phyloP scores from a whole-genome alignment of 2,797 vertebrate species.

The Lagorchestes hirsutus region DNA sequence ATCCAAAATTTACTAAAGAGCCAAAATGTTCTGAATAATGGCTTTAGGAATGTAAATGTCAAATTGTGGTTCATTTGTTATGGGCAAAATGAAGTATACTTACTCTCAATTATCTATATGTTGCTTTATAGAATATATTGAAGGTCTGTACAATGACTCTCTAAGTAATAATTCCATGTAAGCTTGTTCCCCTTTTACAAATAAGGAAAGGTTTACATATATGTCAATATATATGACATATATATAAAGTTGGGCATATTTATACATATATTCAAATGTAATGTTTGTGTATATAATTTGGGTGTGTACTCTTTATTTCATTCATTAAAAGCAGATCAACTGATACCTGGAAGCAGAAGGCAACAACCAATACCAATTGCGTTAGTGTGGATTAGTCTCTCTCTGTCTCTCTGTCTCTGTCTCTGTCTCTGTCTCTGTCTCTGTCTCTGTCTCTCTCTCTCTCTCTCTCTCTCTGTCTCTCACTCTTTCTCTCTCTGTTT shows the following conservation, averaged over 20 bases:
- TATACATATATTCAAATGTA: background rate
- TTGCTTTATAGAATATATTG: background rate
- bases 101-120: background rate
- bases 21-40: background rate
- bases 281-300: background rate
- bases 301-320: background rate
- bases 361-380: background rate
- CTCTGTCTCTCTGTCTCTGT: too few relatives aligned
- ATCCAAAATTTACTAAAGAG: background rate
- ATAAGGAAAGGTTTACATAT: background rate
- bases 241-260: too few relatives aligned
- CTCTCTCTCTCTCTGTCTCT: too few relatives aligned
- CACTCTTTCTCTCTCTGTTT: too few relatives aligned
- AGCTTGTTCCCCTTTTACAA: background rate
- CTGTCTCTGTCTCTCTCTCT: too few relatives aligned
- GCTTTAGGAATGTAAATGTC: background rate
- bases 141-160: background rate
- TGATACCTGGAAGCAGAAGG: background rate
- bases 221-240: background rate
- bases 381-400: background rate
- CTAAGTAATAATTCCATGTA: background rate
- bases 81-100: background rate
- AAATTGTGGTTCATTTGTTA: background rate
- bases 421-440: too few relatives aligned
- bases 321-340: background rate